Conservation (phyloP, 2,797 vertebrate species). For the Sebastes minor region DNA sequence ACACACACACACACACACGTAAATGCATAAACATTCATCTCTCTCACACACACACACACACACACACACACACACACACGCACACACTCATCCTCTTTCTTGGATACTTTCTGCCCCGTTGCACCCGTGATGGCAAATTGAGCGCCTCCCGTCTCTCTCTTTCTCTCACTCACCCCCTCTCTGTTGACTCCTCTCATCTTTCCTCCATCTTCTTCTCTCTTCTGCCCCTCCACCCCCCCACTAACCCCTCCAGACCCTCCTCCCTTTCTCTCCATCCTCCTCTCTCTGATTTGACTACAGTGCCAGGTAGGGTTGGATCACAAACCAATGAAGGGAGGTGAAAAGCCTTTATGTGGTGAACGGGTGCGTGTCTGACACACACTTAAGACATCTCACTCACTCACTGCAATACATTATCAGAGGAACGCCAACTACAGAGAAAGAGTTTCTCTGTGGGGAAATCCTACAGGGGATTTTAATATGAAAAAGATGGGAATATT, state of each 20-base stretch:
- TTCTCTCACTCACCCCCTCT: conserved; percentile 64
- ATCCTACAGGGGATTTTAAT: not conserved
- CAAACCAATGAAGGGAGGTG: conserved; percentile 56
- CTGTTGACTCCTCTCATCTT: conserved; percentile 83
- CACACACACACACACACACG: conserved; percentile 9
- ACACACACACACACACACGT: conserved; percentile 74
- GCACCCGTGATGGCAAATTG: conserved; percentile 89
- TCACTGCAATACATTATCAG: conserved; percentile 30
- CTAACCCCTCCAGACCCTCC: conserved; percentile 72
- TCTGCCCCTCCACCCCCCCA: conserved; percentile 1
- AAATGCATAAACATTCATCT: conserved; percentile 32
- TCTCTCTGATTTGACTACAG: conserved; percentile 60
- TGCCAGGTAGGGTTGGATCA: conserved; percentile 65
- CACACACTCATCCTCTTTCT: conserved; percentile 66
- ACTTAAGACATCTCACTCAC: conserved; percentile 54
- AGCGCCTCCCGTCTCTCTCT: conserved; percentile 79
- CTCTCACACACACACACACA: conserved; percentile 36
- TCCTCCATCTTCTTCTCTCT: conserved; percentile 72
- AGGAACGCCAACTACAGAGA: conserved; percentile 11
- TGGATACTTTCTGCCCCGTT: conserved; percentile 87
- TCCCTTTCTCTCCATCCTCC: conserved; percentile 46
- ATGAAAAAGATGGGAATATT: not conserved
- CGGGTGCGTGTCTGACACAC: conserved; percentile 57
- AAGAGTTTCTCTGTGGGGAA: conserved; percentile 20
- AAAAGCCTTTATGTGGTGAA: conserved; percentile 64